A percentile compares a stretch with the other conserved stretches of the same genome.
Evolutionary conservation across 2,797 vertebrate species (phyloP).

Genomic region (Diplodus sargus): DNA sequence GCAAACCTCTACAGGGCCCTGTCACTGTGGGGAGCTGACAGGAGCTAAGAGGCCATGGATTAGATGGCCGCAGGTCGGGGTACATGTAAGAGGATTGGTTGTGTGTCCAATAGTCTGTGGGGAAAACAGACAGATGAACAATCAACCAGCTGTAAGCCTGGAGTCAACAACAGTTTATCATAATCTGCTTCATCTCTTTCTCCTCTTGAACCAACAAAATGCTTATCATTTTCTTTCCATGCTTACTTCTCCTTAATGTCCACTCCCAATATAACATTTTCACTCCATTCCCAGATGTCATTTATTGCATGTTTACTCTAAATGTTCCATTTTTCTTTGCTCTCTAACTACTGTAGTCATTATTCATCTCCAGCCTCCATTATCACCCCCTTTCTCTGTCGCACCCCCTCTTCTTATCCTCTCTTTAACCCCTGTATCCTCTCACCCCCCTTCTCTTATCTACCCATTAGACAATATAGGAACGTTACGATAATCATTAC

Average conservation of each 20-base stretch:
- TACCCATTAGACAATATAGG: conserved; percentile 41
- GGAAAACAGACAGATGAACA: conserved; percentile 71
- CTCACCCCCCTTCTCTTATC: conserved; percentile 13
- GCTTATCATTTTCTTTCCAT: not conserved
- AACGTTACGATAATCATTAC: conserved; percentile 64
- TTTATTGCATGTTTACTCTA: not conserved
- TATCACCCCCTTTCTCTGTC: conserved; percentile 4
- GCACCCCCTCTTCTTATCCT: conserved; percentile 7
- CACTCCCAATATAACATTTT: not conserved
- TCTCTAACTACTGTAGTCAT: not conserved
- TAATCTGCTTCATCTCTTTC: conserved; percentile 64
- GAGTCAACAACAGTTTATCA: conserved; percentile 65
- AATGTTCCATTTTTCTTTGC: not conserved
- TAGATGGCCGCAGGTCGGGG: conserved; percentile 58
- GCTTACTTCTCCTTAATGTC: not conserved
- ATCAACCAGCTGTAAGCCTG: conserved; percentile 69
- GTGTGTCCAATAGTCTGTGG: conserved; percentile 54
- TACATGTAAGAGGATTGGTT: conserved; percentile 75
- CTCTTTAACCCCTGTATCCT: conserved; percentile 33
- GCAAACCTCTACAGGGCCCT: not conserved
- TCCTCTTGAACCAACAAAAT: conserved; percentile 24
- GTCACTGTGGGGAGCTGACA: conserved; percentile 21
- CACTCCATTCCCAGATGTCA: not conserved
- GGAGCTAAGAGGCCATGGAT: conserved; percentile 58
- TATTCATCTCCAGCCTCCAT: conserved; percentile 4